phyloP scores from a whole-genome alignment of 1,140 invertebrate species.

The Pseudomyrmex concolor region DNA sequence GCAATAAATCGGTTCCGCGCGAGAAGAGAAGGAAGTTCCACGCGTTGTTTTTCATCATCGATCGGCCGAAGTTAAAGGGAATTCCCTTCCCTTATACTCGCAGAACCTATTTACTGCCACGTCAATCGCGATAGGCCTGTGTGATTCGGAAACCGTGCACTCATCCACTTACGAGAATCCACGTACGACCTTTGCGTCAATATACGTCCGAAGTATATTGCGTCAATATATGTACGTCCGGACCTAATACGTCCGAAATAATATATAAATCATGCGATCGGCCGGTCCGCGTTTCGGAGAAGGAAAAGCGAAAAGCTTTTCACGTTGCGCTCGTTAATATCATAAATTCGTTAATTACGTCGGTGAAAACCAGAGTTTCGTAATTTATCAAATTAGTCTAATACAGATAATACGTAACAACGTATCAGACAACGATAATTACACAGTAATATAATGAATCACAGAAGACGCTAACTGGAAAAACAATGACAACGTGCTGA shows the following conservation, averaged over 20 bases:
- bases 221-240: conserved; percentile 37
- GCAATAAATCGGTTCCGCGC: no score
- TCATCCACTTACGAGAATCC: conserved; percentile 54
- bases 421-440: not conserved
- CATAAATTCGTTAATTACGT: conserved; percentile 1
- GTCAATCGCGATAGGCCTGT: no score
- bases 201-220: conserved; percentile 7
- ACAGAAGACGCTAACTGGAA: not conserved
- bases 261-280: conserved; percentile 31
- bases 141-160: conserved; percentile 43
- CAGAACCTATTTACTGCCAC: no score
- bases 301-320: not conserved
- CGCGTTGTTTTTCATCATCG: not conserved
- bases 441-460: not conserved
- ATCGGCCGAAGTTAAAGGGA: no score
- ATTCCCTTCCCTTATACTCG: no score
- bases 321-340: not conserved
- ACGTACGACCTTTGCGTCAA: conserved; percentile 37
- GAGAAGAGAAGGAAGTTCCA: no score
- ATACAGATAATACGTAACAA: no score
- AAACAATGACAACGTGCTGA: conserved; percentile 30
- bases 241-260: no score
- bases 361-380: not conserved
- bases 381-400: not conserved
- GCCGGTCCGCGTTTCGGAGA: not conserved